Evolutionary conservation across 2,888 invertebrate species (phyloP), one percentile per base, ranked within the genome.

Genomic region (Disparrhopalites patrizii): DNA sequence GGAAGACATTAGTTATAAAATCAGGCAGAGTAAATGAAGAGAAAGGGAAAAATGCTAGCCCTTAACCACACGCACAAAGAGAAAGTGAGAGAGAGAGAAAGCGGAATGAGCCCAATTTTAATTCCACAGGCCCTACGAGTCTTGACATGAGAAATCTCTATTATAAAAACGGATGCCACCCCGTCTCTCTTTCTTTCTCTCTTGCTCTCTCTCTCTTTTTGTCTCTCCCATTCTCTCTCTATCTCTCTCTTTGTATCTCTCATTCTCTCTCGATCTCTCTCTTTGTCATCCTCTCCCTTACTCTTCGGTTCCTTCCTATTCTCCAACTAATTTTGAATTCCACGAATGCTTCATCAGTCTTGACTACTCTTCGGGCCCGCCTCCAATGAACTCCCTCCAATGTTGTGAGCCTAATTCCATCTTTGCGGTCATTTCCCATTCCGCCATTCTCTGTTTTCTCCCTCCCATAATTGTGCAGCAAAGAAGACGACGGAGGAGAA

Each of bases 61-160:
- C 43, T 43, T 3, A 36, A 8, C 13, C 36, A 10, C 36, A 13
- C 8, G 36, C 36, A 36, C n/a, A n/a, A n/a, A n/a, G n/a, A n/a
- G n/a, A n/a, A n/a, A n/a, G n/a, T n/a, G n/a, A n/a, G n/a, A n/a
- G 36, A 10, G 36, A 36, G 36, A 36, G 36, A 10, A 8, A 36
- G 36, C 15, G n/a, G 18, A n/a, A 43, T 3, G n/a, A 3, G 43
- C 20, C 43, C 38, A 57, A 61, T 61, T 61, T 61, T 61, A 61
- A 61, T 61, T 61, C 61, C 61, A 61, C 51, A 36, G 61, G 38
- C 50, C 33, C 31, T 33, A 31, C 61, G 47, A 50, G 31, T 33
- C 61, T 61, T 61, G 61, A 61, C 61, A 61, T 60, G 51, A 51
- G 61, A 61, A 61, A 61, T 61, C 61, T 61, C 50, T 38, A 61